Conservation (phyloP, 2,113 vertebrate species). For the Rhadina sibilatrix region DNA sequence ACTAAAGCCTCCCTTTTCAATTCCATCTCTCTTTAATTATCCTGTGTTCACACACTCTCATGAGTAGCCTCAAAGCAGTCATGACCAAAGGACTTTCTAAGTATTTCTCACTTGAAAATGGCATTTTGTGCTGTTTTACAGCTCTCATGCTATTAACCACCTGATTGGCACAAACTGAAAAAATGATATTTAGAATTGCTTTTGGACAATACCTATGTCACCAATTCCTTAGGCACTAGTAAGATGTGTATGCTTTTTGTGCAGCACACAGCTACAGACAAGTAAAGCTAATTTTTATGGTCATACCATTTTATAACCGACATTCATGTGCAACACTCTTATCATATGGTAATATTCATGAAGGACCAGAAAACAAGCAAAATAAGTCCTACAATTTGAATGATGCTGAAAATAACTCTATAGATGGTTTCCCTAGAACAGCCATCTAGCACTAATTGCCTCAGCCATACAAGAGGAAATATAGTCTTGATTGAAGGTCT, state of each 20-base stretch:
- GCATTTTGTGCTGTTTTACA: not conserved
- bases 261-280: not conserved
- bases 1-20: not conserved
- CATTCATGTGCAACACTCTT: not conserved
- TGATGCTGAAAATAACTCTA: not conserved
- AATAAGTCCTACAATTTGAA: not conserved
- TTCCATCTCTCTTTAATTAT: not conserved
- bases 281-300: not conserved
- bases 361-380: not conserved
- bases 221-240: not conserved
- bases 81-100: not conserved
- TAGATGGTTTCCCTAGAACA: not conserved
- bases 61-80: not conserved
- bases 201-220: not conserved
- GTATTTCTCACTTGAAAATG: not conserved
- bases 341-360: not conserved
- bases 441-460: not conserved
- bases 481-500: not conserved
- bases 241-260: not conserved
- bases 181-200: not conserved
- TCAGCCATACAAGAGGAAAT: not conserved
- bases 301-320: not conserved
- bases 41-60: accelerated
- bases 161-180: not conserved
- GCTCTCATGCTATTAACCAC: not conserved